Evolutionary conservation across 1,140 invertebrate species (phyloP), one percentile per base, ranked within the genome.

Genomic region (Campoletis sonorensis): DNA sequence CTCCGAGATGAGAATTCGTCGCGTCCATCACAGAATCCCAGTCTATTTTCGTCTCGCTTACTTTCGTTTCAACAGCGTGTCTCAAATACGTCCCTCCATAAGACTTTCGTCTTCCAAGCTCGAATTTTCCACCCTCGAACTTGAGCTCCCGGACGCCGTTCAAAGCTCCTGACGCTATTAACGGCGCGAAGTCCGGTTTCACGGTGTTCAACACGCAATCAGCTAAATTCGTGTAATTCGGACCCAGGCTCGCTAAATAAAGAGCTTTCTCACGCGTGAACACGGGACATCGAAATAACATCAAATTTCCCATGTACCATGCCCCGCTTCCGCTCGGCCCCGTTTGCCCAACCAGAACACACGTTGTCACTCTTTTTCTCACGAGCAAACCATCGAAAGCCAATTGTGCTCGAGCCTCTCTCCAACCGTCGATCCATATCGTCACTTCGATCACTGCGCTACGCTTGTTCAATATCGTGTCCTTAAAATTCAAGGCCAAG

Each of bases 401-500:
- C 49, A 94, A 86, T 30, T 90, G 89, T 0, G 92, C 90, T 82
- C 84, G 91, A 0, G 91, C 86, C 84, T 93, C 92, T 72, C 88
- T 88, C 89, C 92, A 92, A 0, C 93, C 93, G 82, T 94, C 91
- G n/a, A 94, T 81, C 86, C 93, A 91, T 27, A 93, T 83, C 0
- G 89, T 88, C 33, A 95, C 94, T 89, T 95, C 92, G 26, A 95
- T 91, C 68, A 93, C 92, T 76, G 94, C 94, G 79, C 92, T 93
- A 11, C 92, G 91, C 81, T 93, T 92, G 80, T 93, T 92, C 7
- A 91, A 90, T 51, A 95, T 90, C 0, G 90, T 92, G 84, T 95
- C 94, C 84, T 92, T 91, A 30, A 95, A 92, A 88, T 94, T 94
- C 26, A 95, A 86, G 27, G 94, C 93, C 51, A 95, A 86, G 86